Evolutionary conservation across 2,113 vertebrate species (phyloP).

Genomic region (Amphiprion percula): DNA sequence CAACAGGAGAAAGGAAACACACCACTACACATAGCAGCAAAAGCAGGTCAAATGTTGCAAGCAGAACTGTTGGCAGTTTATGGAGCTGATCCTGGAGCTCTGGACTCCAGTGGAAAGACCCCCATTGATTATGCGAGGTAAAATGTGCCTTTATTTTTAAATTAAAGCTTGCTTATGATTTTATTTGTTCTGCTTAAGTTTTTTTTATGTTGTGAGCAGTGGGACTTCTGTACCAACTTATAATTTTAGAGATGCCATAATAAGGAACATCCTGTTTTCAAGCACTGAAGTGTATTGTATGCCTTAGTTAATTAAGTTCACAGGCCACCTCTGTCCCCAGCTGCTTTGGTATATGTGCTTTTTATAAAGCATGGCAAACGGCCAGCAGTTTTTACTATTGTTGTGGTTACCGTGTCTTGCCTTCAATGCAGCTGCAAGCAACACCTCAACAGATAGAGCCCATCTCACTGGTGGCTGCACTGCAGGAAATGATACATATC

Average conservation of each 20-base stretch:
- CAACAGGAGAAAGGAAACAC: slow-evolving; percentile 97
- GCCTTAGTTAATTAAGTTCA: background rate
- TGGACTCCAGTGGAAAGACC: slow-evolving; percentile 94
- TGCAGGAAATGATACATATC: slow-evolving; percentile 56
- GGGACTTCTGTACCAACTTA: background rate
- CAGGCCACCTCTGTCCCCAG: background rate
- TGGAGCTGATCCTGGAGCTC: slow-evolving; percentile 95
- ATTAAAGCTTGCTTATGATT: background rate
- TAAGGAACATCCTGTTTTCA: background rate
- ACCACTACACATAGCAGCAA: slow-evolving; percentile 96
- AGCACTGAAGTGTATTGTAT: background rate
- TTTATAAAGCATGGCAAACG: background rate
- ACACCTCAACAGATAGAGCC: slow-evolving; percentile 6
- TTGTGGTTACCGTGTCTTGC: background rate
- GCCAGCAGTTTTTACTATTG: background rate
- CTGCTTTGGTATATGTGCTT: background rate
- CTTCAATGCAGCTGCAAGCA: slow-evolving; percentile 3
- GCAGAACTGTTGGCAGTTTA: slow-evolving; percentile 95
- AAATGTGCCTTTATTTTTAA: background rate
- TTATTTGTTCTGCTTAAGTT: background rate
- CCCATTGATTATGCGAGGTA: slow-evolving; percentile 96
- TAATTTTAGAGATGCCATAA: background rate
- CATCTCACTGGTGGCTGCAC: background rate
- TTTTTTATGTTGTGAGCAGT: background rate
- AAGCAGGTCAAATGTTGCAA: slow-evolving; percentile 95